Evolutionary conservation across 2,797 vertebrate species (phyloP), one percentile per base, ranked within the genome.

Genomic region (Leptoclinus maculatus): DNA sequence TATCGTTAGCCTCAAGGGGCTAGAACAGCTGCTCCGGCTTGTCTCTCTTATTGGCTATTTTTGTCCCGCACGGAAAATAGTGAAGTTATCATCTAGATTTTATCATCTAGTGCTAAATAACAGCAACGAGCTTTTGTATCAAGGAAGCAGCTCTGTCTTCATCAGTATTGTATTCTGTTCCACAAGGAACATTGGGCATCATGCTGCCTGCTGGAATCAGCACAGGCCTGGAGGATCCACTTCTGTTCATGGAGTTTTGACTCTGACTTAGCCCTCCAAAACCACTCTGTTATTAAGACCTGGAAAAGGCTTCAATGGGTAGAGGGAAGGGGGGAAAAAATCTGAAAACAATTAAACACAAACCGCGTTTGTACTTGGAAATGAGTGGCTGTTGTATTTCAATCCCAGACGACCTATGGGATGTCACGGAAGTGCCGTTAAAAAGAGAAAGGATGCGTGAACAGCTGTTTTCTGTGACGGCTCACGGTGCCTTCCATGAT

Each of bases 291-390:
- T 90, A 90, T 89, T 91, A 92, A 89, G 83, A 76, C 71, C 76
- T 89, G 86, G 87, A 92, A 92, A 84, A 68, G 25, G 74, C 66
- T 83, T 82, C 89, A 83, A 71, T 79, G 74, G 83, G 78, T 64
- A 54, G 66, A 25, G 66, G 69, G 76, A 78, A 56, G 47, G 53
- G 84, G 86, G 88, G 82, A 88, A 90, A 82, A 91, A 91, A 92
- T 94, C 93, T 95, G 94, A 94, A 90, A 94, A 91, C 90, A 93
- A 94, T 95, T 95, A 94, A 93, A 94, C 80, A 86, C 86, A 94
- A 93, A 92, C 91, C 86, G 36, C 79, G 71, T 93, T 93, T 94
- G 91, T 93, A 93, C 87, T 93, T 83, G 71, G 71, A 87, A 87
- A 89, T 89, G 90, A 92, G 89, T 93, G 93, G 90, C 89, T 91